Base-by-base conservation (phyloP, 2,888 invertebrate genomes). In the Magallana nippona region DNA sequence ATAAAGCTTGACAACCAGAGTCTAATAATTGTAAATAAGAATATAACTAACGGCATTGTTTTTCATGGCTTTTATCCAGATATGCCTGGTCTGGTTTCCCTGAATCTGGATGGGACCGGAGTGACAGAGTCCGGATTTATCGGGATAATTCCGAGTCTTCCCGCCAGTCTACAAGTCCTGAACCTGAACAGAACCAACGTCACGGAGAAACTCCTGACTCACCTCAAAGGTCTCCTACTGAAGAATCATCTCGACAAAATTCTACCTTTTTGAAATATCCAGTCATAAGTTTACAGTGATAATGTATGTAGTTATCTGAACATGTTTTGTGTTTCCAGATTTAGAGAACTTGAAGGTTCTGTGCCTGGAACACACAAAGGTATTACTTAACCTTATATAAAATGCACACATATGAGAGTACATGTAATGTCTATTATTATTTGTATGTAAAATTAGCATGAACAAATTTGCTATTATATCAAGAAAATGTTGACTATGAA, bases 121-220 rank as follows among this genome's bases (percentile, higher is more conserved):
- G 89, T 93, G 17, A 92, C 90, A 79, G 92, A 93, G 83, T 78
- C 81, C 13, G 93, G 93, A 15, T 84, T 93, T 56, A 87, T 88
- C n/a, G 83, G 90, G 57, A 92, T 89, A 81, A 60, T 90, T 19
- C 79, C 88, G 5, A 82, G 85, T 1, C 82, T 85, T 56, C 90
- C 91, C 11, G 82, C 86, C 19, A 83, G 87, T 55, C 88, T 93
- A 55, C 89, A 89, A 55, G 86, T 89, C 82, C 90, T 93, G 2
- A 92, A 92, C 87, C 88, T 93, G n/a, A 93, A 90, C 84, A 85
- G 91, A 82, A 93, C 93, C 8, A 81, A 86, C 17, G 90, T 93
- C 56, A 92, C 92, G 17, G 91, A 93, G 11, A 88, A 87, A 27
- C 89, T 93, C 22, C 87, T 93, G 27, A 82, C 88, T 17, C 86